Evolutionary conservation across 1,140 invertebrate species (phyloP).

Genomic region (Drosophila orosa): DNA sequence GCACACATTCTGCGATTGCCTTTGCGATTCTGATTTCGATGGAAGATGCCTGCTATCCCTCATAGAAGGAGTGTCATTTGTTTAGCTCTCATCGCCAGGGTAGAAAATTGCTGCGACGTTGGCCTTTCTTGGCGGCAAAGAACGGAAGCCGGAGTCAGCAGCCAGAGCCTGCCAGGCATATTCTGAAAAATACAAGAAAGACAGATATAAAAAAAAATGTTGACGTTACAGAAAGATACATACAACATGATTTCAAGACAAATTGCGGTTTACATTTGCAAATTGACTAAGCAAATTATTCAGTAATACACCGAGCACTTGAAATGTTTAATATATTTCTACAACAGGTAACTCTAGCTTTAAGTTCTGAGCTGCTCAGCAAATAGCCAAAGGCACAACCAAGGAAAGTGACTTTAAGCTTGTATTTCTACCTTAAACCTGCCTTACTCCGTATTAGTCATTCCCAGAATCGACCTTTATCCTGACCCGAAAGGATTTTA

Average conservation of each 20-base stretch:
- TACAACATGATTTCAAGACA: constrained; percentile 40
- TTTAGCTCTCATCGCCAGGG: constrained; percentile 45
- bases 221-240: constrained; percentile 37
- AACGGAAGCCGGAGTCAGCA: constrained; percentile 12
- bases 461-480: constrained; percentile 3
- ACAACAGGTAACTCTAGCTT: not conserved
- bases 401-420: not conserved
- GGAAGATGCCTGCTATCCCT: constrained; percentile 25
- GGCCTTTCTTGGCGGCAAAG: constrained; percentile 4
- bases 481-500: constrained; percentile 12
- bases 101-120: constrained; percentile 19
- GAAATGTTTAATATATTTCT: not conserved
- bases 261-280: constrained; percentile 26
- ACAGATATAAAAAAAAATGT: constrained; percentile 17
- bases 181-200: constrained; percentile 30
- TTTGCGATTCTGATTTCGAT: constrained; percentile 15
- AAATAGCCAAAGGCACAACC: constrained; percentile 1
- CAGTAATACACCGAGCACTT: not conserved
- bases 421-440: not conserved
- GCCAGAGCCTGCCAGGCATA: constrained; percentile 26
- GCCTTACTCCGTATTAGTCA: constrained; percentile 12
- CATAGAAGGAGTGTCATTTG: constrained; percentile 39
- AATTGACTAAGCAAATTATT: constrained; percentile 29
- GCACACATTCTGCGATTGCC: constrained; percentile 36
- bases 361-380: not conserved